Evolutionary conservation across 2,888 invertebrate species (phyloP).

Genomic region (Heliothis peltigera): DNA sequence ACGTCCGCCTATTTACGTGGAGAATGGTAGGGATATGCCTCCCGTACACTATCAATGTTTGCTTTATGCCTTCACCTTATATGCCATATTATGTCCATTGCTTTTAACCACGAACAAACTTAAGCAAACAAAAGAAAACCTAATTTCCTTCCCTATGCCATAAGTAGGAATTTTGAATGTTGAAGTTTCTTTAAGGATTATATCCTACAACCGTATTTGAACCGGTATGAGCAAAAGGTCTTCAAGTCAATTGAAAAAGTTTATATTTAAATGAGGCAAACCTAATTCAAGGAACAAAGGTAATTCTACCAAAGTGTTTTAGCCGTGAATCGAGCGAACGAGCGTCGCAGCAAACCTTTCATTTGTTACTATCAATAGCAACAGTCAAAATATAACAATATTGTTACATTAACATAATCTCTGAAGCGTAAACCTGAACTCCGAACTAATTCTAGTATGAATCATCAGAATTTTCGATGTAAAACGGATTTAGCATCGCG

Average conservation of each 20-base stretch:
- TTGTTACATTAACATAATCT: constrained; percentile 53
- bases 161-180: too few species aligned
- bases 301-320: constrained; percentile 35
- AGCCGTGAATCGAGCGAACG: constrained; percentile 29
- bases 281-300: constrained; percentile 42
- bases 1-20: too few species aligned
- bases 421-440: constrained; percentile 56
- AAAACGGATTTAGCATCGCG: constrained; percentile 51
- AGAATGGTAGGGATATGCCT: too few species aligned
- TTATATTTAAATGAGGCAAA: constrained; percentile 32
- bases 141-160: too few species aligned
- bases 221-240: constrained; percentile 1
- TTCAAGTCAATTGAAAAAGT: constrained; percentile 2
- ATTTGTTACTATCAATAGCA: constrained; percentile 64
- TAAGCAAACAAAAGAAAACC: too few species aligned
- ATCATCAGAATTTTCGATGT: constrained; percentile 55
- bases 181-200: neutral
- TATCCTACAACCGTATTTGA: constrained; percentile 2
- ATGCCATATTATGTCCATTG: too few species aligned
- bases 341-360: constrained; percentile 46
- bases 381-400: constrained; percentile 52
- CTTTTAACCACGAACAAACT: too few species aligned
- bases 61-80: too few species aligned
- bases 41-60: too few species aligned
- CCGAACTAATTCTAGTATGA: constrained; percentile 51